These are phyloP conservation scores for Heliconius melpomene DNA, from an alignment of 1,140 invertebrate species.

Conservation along the genomic window DNA sequence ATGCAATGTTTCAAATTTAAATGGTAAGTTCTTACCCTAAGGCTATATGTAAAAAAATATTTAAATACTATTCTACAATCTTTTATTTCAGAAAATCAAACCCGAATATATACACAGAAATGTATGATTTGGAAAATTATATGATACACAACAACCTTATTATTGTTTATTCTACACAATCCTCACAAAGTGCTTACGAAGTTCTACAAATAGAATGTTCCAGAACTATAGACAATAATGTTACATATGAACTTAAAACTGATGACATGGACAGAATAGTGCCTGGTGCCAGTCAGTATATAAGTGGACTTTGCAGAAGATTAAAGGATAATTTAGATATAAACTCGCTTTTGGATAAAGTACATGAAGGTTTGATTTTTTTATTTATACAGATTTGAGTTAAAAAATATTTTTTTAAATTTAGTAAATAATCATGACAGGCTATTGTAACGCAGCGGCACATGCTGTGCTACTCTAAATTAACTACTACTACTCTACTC, in stretches of 20 bases:
- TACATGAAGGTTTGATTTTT: constrained; percentile 59
- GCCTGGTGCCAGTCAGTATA: constrained; percentile 64
- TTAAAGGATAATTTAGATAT: constrained; percentile 60
- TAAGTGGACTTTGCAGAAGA: constrained; percentile 58
- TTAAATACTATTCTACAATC: too few species aligned
- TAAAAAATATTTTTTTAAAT: too few species aligned
- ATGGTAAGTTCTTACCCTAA: too few species aligned
- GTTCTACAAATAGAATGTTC: constrained; percentile 67
- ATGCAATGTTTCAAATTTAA: background rate
- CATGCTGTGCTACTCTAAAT: too few species aligned
- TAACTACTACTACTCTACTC: too few species aligned
- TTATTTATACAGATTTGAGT: background rate
- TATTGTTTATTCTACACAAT: constrained; percentile 63
- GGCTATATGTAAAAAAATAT: too few species aligned
- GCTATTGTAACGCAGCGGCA: too few species aligned
- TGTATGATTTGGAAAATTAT: constrained; percentile 57
- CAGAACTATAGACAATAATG: constrained; percentile 54
- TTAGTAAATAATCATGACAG: too few species aligned
- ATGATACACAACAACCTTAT: constrained; percentile 59
- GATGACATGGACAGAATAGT: constrained; percentile 60
- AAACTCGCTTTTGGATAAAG: constrained; percentile 63
- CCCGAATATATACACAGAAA: constrained; percentile 50
- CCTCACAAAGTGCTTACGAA: constrained; percentile 65
- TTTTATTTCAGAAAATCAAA: constrained; percentile 51
- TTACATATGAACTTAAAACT: constrained; percentile 64